Conservation (phyloP, 1,140 invertebrate genomes). For the Epicauta chinensis region DNA sequence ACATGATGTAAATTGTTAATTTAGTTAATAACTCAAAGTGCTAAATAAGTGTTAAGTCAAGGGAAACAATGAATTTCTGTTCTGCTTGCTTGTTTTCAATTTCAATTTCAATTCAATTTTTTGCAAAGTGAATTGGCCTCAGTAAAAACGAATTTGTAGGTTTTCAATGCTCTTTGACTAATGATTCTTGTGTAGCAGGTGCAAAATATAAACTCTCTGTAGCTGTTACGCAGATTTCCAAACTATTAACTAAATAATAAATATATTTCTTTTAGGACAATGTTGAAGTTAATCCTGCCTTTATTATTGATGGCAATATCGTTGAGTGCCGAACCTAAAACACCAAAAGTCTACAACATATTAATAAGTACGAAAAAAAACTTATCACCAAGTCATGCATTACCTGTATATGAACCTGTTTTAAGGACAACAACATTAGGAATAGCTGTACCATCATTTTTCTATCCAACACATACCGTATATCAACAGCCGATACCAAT, state of each 20-base stretch:
- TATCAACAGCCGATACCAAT: neutral
- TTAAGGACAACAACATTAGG: conserved; percentile 53
- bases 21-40: too few species aligned
- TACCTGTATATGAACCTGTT: conserved; percentile 64
- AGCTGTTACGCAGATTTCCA: conserved; percentile 10
- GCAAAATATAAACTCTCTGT: conserved; percentile 10
- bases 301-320: conserved; percentile 9
- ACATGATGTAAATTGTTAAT: too few species aligned
- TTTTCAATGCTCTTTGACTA: too few species aligned
- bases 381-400: conserved; percentile 64
- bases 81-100: too few species aligned
- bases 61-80: too few species aligned
- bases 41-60: too few species aligned
- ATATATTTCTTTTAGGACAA: too few species aligned
- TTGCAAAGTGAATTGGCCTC: too few species aligned
- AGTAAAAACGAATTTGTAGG: too few species aligned
- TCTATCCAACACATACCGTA: conserved; percentile 19
- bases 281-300: too few species aligned
- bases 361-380: conserved; percentile 69
- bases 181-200: too few species aligned
- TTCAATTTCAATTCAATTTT: too few species aligned
- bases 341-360: conserved; percentile 71
- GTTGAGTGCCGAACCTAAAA: conserved; percentile 25
- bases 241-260: neutral
- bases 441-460: conserved; percentile 45